Evolutionary conservation across 2,888 invertebrate species (phyloP), one percentile per base, ranked within the genome.

Genomic region (Argyra leucocephala): DNA sequence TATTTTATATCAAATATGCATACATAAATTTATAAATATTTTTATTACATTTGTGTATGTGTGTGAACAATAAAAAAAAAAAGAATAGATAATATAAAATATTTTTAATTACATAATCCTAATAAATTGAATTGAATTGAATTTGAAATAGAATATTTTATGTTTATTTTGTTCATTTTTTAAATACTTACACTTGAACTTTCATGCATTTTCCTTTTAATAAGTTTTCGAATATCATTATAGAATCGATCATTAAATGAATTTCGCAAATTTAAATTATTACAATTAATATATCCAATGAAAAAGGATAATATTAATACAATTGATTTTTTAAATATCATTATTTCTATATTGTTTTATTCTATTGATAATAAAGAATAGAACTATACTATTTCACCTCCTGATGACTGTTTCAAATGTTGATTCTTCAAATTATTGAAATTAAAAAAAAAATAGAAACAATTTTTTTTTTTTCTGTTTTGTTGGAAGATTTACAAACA

Each of bases 151-250:
- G n/a, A n/a, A n/a, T n/a, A 26, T 26, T 26, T 31, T 31, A 10
- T 31, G n/a, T 31, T 31, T 31, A 10, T 31, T 31, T 31, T 31
- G 31, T 31, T 26, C 2, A 31, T n/a, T n/a, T n/a, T n/a, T n/a
- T n/a, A n/a, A 15, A 22, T 24, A 70, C 75, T 79, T 77, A 76
- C 77, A 72, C 66, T 70, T 62, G 68, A 71, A 70, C 71, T 73
- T 65, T 75, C 74, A 48, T 76, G 74, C 64, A 79, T 72, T 67
- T 80, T 81, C 57, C 81, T 75, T 65, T 80, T 81, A 63, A 84
- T 77, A 58, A 84, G 75, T 66, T 81, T 81, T 68, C 82, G 78
- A 61, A 84, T 81, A 74, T 84, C 83, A 69, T 82, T 81, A 71
- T 82, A 83, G 71, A 84, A 81, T 64, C 80, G 80, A 59, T 80